phyloP scores from a whole-genome alignment of 2,888 invertebrate species.

The Epinotia bilunana region DNA sequence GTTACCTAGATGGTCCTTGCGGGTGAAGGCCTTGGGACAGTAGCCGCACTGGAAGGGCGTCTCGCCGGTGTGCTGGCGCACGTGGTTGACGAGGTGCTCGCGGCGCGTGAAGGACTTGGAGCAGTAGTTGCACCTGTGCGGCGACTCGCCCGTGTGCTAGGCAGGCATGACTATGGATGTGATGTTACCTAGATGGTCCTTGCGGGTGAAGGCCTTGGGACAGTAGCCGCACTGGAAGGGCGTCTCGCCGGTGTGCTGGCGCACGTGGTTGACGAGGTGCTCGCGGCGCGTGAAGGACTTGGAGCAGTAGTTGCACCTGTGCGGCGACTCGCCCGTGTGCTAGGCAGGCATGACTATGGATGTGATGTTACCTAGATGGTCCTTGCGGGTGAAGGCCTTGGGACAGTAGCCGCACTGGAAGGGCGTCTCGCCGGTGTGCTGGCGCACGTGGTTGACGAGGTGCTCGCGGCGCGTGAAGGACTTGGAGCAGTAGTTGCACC shows the following conservation, averaged over 20 bases:
- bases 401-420: constrained; percentile 94
- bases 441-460: constrained; percentile 93
- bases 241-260: constrained; percentile 91
- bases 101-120: constrained; percentile 94
- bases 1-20: constrained; percentile 90
- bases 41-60: constrained; percentile 92
- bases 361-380: constrained; percentile 85
- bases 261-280: constrained; percentile 93
- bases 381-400: constrained; percentile 93
- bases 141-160: constrained; percentile 93
- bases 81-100: constrained; percentile 94
- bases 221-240: constrained; percentile 93
- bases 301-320: constrained; percentile 93
- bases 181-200: constrained; percentile 88
- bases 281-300: constrained; percentile 95
- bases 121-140: constrained; percentile 93
- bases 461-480: constrained; percentile 95
- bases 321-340: constrained; percentile 93
- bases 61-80: constrained; percentile 91
- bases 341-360: too few relatives aligned
- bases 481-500: constrained; percentile 94
- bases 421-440: constrained; percentile 90
- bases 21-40: constrained; percentile 93
- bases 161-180: background rate
- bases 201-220: constrained; percentile 93